Evolutionary conservation across 2,888 invertebrate genomes (phyloP).

Genomic region (Leucophenga montana): DNA sequence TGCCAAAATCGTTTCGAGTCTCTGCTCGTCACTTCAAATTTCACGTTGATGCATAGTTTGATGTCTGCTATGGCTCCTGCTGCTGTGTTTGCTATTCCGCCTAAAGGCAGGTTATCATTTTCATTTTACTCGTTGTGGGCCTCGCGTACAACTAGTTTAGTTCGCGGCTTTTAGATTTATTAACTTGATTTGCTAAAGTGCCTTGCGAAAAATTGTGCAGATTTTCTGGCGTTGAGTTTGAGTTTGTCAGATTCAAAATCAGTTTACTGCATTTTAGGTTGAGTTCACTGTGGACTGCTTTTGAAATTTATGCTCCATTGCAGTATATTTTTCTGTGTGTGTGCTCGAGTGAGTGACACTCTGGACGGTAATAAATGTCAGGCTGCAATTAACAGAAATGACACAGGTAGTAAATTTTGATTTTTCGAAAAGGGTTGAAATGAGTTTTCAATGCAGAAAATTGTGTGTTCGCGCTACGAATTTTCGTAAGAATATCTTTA

Average conservation of each 20-base stretch:
- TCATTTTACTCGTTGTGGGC: no score
- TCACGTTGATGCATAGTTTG: slow-evolving; percentile 3
- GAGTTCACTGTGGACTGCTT: background rate
- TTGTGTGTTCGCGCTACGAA: no score
- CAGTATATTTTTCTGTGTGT: slow-evolving; percentile 1
- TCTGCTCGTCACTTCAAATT: slow-evolving; percentile 1
- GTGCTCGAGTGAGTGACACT: slow-evolving; percentile 46
- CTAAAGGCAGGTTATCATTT: background rate
- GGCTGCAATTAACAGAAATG: slow-evolving; percentile 50
- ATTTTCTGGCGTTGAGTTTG: background rate
- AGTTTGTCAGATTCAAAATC: background rate
- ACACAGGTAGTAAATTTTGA: slow-evolving; percentile 36
- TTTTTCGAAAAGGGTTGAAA: background rate
- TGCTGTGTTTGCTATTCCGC: background rate
- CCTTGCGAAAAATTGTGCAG: no score
- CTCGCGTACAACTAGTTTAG: no score
- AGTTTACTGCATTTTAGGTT: background rate
- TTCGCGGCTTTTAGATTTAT: no score
- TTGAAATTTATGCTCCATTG: background rate
- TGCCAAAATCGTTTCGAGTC: background rate
- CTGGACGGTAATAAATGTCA: slow-evolving; percentile 56
- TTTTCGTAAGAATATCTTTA: no score
- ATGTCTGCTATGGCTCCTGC: no score
- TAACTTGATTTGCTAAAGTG: no score
- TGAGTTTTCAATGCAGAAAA: background rate